Evolutionary conservation across 2,888 invertebrate genomes (phyloP).

Genomic region (Eristalis arbustorum): DNA sequence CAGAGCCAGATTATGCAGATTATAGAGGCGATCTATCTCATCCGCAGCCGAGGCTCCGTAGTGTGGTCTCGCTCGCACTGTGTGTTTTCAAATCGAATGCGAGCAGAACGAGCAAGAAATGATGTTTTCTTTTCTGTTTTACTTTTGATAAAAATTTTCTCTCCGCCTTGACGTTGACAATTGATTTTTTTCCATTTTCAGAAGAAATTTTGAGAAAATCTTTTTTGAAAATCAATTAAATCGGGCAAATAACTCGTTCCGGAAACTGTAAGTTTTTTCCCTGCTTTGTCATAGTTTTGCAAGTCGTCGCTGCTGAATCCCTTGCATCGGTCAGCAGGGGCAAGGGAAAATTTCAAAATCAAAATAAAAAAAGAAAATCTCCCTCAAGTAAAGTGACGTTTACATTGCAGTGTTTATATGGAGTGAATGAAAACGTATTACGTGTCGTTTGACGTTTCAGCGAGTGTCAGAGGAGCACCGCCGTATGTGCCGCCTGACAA

Average conservation of each 20-base stretch:
- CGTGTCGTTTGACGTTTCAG: conserved; percentile 23
- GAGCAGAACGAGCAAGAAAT: conserved; percentile 37
- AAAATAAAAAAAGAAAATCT: conserved; percentile 1
- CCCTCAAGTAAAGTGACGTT: conserved; percentile 53
- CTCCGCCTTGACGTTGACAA: conserved; percentile 38
- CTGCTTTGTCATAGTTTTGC: not conserved
- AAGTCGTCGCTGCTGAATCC: not conserved
- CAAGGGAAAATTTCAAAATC: not conserved
- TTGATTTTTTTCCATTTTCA: conserved; percentile 41
- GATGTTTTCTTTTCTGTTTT: conserved; percentile 23
- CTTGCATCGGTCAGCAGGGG: not conserved
- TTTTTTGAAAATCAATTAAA: not conserved
- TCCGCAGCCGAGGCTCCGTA: not conserved
- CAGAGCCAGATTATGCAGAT: not conserved
- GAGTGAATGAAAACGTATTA: conserved; percentile 26
- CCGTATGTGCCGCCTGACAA: not conserved
- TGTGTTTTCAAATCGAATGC: conserved; percentile 42
- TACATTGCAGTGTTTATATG: conserved; percentile 67
- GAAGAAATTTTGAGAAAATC: conserved; percentile 1
- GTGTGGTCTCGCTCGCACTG: conserved; percentile 18
- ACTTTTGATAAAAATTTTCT: conserved; percentile 13
- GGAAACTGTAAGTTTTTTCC: conserved; percentile 43
- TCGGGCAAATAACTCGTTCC: not conserved
- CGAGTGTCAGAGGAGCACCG: conserved; percentile 16
- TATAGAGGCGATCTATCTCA: not conserved